These are phyloP conservation scores for Thalassoma bifasciatum DNA, from an alignment of 2,113 vertebrate genomes.

Conservation along the genomic window DNA sequence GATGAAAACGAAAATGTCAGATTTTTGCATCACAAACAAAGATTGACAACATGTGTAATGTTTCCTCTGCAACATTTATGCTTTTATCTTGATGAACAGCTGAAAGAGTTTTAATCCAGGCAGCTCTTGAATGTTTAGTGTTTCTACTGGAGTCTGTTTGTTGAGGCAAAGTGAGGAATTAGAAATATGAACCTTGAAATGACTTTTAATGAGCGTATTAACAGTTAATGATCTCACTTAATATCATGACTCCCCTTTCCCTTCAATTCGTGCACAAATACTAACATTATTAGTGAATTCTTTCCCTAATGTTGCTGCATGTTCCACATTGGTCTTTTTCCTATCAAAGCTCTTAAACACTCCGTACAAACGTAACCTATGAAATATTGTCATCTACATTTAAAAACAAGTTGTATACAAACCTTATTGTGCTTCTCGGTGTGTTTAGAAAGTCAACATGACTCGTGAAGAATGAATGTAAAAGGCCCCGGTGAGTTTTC, in stretches of 20 bases:
- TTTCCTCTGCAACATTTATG: constrained; percentile 30
- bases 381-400: background rate
- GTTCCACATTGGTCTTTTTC: background rate
- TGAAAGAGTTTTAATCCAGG: background rate
- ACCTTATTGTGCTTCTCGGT: background rate
- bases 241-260: background rate
- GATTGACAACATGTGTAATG: constrained; percentile 1
- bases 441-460: background rate
- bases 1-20: constrained; percentile 53
- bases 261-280: background rate
- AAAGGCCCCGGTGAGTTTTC: background rate
- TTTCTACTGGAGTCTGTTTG: background rate
- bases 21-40: constrained; percentile 49
- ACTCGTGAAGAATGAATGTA: background rate
- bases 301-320: background rate
- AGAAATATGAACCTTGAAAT: background rate
- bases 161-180: background rate
- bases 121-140: background rate
- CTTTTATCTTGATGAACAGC: constrained; percentile 34
- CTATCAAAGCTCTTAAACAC: background rate
- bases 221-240: background rate
- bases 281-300: background rate
- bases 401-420: too few relatives aligned
- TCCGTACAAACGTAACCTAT: too few relatives aligned
- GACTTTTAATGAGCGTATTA: constrained; percentile 14